Percentiles rank a stretch among this genome's conserved stretches.
These are phyloP conservation scores for Forbesichthys agassizii DNA, from an alignment of 2,113 vertebrate genomes.

Conservation along the genomic window DNA sequence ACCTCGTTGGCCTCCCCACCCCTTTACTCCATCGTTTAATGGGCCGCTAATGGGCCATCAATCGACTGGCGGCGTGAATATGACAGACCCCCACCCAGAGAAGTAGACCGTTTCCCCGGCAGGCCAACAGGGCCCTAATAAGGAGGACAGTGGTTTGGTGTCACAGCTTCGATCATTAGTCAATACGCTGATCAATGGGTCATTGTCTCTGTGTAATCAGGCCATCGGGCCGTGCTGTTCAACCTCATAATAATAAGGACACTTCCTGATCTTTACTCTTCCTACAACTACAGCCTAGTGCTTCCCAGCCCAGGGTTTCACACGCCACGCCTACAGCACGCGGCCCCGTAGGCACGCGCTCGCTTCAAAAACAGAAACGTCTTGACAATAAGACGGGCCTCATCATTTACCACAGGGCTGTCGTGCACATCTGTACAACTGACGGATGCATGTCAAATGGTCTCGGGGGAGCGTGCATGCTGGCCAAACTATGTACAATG, in stretches of 20 bases:
- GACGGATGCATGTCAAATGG: too few relatives aligned
- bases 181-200: slow-evolving; percentile 68
- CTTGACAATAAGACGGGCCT: too few relatives aligned
- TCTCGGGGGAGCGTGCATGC: too few relatives aligned
- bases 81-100: slow-evolving; percentile 59
- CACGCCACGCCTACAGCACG: background rate
- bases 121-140: slow-evolving; percentile 68
- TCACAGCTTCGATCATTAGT: slow-evolving; percentile 53
- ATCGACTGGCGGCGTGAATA: slow-evolving; percentile 68
- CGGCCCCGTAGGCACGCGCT: too few relatives aligned
- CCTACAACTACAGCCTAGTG: too few relatives aligned
- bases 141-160: slow-evolving; percentile 59
- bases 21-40: slow-evolving; percentile 71
- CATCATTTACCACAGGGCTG: too few relatives aligned
- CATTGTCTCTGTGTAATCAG: slow-evolving; percentile 55
- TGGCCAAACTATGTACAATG: too few relatives aligned
- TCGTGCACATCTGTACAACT: too few relatives aligned
- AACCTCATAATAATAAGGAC: background rate
- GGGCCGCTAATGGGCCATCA: slow-evolving; percentile 74
- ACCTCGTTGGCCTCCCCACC: slow-evolving; percentile 58
- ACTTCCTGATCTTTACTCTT: background rate
- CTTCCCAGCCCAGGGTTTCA: background rate
- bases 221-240: slow-evolving; percentile 39
- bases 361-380: too few relatives aligned
- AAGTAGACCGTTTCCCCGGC: slow-evolving; percentile 52